Evolutionary conservation across 2,888 invertebrate genomes (phyloP).

Genomic region (Parnassius orleans): DNA sequence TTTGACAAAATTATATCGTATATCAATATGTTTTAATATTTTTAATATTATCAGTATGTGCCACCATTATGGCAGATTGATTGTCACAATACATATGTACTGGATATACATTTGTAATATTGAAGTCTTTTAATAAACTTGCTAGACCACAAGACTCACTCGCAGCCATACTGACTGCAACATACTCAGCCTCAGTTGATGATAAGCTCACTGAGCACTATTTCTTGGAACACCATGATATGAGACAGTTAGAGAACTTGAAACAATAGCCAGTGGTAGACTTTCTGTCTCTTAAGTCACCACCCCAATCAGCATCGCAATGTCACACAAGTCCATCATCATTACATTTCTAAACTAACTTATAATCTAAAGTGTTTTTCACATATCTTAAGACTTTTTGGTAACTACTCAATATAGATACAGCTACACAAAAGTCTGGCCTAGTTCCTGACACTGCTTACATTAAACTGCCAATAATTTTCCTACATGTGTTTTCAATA

Average conservation of each 20-base stretch:
- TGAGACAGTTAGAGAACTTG: constrained; percentile 33
- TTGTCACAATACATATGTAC: too few species aligned
- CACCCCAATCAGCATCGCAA: constrained; percentile 17
- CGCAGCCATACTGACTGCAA: constrained; percentile 5
- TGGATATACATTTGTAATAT: too few species aligned
- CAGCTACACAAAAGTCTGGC: too few species aligned
- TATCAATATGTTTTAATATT: constrained; percentile 19
- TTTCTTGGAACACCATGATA: constrained; percentile 40
- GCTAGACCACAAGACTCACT: too few species aligned
- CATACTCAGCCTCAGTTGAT: too few species aligned
- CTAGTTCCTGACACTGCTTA: too few species aligned
- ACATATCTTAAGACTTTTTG: constrained; percentile 37
- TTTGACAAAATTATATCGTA: constrained; percentile 12
- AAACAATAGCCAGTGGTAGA: constrained; percentile 39
- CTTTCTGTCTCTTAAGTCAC: constrained; percentile 33
- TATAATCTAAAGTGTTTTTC: constrained; percentile 31
- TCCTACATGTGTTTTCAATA: too few species aligned
- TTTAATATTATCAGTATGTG: not conserved
- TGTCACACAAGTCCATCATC: constrained; percentile 34
- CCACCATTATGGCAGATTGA: too few species aligned
- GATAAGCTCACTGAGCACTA: constrained; percentile 31
- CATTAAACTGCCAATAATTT: too few species aligned
- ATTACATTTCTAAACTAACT: constrained; percentile 29
- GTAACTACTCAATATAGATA: not conserved
- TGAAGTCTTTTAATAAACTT: too few species aligned